Evolutionary conservation across 2,113 vertebrate species (phyloP).

Genomic region (Scomber colias): DNA sequence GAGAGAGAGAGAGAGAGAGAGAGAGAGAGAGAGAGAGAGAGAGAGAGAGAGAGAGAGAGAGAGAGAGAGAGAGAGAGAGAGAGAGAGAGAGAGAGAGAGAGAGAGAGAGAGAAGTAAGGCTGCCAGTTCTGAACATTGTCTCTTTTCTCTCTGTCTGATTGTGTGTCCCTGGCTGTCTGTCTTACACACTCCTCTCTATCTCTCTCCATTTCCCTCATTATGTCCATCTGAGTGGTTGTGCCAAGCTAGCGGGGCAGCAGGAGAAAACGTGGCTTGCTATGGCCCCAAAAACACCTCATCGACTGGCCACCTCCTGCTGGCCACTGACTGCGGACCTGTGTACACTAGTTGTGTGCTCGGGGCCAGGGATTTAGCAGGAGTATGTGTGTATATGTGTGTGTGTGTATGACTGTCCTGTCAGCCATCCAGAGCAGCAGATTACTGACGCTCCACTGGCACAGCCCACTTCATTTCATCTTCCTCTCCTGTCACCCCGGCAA

Average conservation of each 20-base stretch:
- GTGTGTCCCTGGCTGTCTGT: slow-evolving; percentile 71
- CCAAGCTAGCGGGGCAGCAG: slow-evolving; percentile 35
- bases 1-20: slow-evolving; percentile 43
- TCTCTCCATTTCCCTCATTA: slow-evolving; percentile 68
- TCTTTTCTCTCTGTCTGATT: slow-evolving; percentile 67
- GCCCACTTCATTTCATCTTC: slow-evolving; percentile 64
- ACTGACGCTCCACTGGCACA: slow-evolving; percentile 67
- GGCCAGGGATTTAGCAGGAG: slow-evolving; percentile 19
- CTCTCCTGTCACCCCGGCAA: slow-evolving; percentile 70
- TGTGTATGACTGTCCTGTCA: slow-evolving; percentile 56
- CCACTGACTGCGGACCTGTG: slow-evolving; percentile 37
- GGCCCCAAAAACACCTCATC: slow-evolving; percentile 48
- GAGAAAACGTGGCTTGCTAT: slow-evolving; percentile 17
- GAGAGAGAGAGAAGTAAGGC: slow-evolving; percentile 51
- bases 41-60: slow-evolving; percentile 31
- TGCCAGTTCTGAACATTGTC: slow-evolving; percentile 75
- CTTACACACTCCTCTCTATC: slow-evolving; percentile 40
- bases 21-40: slow-evolving; percentile 43
- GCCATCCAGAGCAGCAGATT: slow-evolving; percentile 69
- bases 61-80: slow-evolving; percentile 15
- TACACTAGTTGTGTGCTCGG: slow-evolving; percentile 23
- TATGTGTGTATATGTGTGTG: slow-evolving; percentile 37
- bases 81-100: slow-evolving; percentile 17
- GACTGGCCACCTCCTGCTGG: slow-evolving; percentile 41
- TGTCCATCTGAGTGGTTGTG: slow-evolving; percentile 63